These are phyloP conservation scores for Lethenteron reissneri DNA, from an alignment of 2,113 vertebrate species.

Conservation along the genomic window DNA sequence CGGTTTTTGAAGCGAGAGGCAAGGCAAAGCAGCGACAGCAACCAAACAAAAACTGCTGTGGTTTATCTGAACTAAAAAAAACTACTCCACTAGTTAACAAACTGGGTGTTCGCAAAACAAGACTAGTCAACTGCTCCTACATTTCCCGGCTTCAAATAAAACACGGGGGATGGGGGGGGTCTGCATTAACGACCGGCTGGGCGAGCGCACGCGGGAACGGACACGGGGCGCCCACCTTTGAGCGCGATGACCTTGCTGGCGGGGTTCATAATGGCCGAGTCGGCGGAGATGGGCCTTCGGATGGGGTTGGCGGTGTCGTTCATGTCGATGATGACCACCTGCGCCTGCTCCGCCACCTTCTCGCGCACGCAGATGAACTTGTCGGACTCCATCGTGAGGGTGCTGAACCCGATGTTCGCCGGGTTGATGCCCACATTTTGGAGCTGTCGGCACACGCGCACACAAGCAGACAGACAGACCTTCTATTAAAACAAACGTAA, in stretches of 20 bases:
- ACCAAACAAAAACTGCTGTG: too few species aligned
- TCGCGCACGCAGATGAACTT: constrained; percentile 72
- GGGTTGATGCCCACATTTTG: constrained; percentile 69
- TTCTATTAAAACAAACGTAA: too few species aligned
- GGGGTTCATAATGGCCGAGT: constrained; percentile 77
- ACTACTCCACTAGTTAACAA: too few species aligned
- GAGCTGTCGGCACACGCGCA: constrained; percentile 25
- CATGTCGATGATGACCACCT: constrained; percentile 64
- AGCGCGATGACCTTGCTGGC: constrained; percentile 66
- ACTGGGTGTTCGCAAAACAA: not conserved
- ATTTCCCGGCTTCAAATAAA: not conserved
- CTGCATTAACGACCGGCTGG: too few species aligned
- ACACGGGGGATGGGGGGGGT: too few species aligned
- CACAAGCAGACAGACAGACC: too few species aligned
- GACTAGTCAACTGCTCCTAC: not conserved
- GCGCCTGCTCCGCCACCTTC: constrained; percentile 63
- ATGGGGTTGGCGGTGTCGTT: constrained; percentile 45
- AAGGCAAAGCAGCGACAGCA: too few species aligned
- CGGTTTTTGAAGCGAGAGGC: too few species aligned
- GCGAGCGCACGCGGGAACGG: not conserved
- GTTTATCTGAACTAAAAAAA: too few species aligned
- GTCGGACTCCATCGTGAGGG: constrained; percentile 79
- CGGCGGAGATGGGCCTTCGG: constrained; percentile 59
- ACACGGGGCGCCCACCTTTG: constrained; percentile 34
- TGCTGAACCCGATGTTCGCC: constrained; percentile 64